Conservation (phyloP, 2,113 vertebrate genomes). For the Brienomyrus brachyistius region DNA sequence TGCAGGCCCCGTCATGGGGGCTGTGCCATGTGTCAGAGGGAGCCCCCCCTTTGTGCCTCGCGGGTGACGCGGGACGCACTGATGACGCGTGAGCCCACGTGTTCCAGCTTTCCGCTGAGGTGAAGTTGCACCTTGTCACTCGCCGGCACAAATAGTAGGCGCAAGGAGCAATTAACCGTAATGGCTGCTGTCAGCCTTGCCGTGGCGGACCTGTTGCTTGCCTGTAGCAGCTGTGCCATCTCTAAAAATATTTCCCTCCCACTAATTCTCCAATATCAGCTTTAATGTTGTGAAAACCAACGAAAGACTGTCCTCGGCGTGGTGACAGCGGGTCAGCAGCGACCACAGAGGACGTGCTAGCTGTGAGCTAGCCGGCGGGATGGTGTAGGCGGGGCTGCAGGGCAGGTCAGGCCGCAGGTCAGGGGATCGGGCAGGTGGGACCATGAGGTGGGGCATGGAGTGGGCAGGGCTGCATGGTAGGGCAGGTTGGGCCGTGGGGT, state of each 20-base stretch:
- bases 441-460: neutral
- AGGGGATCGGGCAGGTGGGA: neutral
- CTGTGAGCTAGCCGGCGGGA: neutral
- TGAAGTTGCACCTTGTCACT: slow-evolving; percentile 93
- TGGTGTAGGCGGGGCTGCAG: neutral
- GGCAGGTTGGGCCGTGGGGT: slow-evolving; percentile 17
- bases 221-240: slow-evolving; percentile 63
- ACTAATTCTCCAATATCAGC: slow-evolving; percentile 56
- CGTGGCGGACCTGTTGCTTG: slow-evolving; percentile 82
- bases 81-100: slow-evolving; percentile 59
- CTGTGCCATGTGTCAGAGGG: slow-evolving; percentile 34
- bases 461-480: slow-evolving; percentile 16
- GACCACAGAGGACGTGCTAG: neutral
- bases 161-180: slow-evolving; percentile 85
- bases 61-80: slow-evolving; percentile 53
- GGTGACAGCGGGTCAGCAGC: neutral
- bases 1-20: slow-evolving; percentile 16
- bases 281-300: slow-evolving; percentile 30
- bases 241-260: slow-evolving; percentile 57
- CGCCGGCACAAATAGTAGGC: slow-evolving; percentile 78
- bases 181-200: slow-evolving; percentile 82
- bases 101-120: slow-evolving; percentile 73
- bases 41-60: slow-evolving; percentile 41
- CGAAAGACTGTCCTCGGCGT: slow-evolving; percentile 42
- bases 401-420: neutral